Conservation (phyloP, 2,888 invertebrate species). For the Agrochola litura region DNA sequence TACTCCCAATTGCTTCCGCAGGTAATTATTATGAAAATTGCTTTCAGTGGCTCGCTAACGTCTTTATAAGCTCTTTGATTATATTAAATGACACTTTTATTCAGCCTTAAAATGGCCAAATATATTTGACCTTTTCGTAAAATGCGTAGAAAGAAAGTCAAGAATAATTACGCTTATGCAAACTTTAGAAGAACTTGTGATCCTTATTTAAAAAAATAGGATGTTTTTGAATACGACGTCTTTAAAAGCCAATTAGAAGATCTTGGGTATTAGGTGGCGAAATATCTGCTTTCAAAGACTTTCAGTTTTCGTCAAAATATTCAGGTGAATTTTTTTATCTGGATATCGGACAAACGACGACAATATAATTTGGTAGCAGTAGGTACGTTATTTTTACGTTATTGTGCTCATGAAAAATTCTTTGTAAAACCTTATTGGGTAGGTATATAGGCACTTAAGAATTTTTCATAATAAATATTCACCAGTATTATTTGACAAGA, state of each 20-base stretch:
- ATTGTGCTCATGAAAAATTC: not conserved
- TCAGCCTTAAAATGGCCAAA: slow-evolving; percentile 48
- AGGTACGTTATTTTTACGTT: not conserved
- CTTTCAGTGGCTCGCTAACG: slow-evolving; percentile 64
- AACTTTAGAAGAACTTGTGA: slow-evolving; percentile 34
- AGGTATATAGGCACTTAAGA: not conserved
- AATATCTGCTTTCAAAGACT: slow-evolving; percentile 40
- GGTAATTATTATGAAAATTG: slow-evolving; percentile 68
- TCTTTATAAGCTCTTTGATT: slow-evolving; percentile 68
- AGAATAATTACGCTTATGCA: slow-evolving; percentile 44
- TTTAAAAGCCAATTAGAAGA: slow-evolving; percentile 43
- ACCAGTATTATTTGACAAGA: not conserved
- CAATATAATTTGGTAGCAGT: not conserved
- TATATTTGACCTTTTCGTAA: slow-evolving; percentile 53
- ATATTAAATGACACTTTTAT: slow-evolving; percentile 65
- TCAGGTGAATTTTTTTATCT: not conserved
- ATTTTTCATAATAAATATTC: not conserved
- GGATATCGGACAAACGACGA: not conserved
- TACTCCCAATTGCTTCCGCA: slow-evolving; percentile 55
- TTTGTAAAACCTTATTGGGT: not conserved
- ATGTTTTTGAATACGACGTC: slow-evolving; percentile 20
- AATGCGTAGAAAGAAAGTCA: slow-evolving; percentile 41
- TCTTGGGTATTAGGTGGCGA: slow-evolving; percentile 21
- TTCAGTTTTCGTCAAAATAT: not conserved
- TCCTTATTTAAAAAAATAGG: slow-evolving; percentile 32